Evolutionary conservation across 2,888 invertebrate species (phyloP).

Genomic region (Frankliniella fusca): DNA sequence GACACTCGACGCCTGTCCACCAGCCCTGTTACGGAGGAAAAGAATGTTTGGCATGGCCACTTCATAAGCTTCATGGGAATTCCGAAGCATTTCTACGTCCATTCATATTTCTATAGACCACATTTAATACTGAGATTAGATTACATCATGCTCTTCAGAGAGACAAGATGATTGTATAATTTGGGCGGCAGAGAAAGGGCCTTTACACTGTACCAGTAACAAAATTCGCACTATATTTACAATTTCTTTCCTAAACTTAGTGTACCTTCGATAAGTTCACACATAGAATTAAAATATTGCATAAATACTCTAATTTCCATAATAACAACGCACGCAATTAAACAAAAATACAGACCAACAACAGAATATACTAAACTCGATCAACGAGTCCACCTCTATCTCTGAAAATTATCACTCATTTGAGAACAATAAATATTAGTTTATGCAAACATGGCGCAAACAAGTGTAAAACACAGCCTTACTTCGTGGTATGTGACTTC

Average conservation of each 20-base stretch:
- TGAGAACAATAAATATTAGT: not conserved
- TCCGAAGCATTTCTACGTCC: not conserved
- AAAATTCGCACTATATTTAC: conserved; percentile 27
- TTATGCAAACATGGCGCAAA: conserved; percentile 16
- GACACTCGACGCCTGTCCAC: no score
- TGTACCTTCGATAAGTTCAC: not conserved
- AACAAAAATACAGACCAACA: conserved; percentile 24
- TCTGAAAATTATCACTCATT: not conserved
- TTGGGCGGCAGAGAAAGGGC: conserved; percentile 23
- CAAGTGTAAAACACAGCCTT: conserved; percentile 22
- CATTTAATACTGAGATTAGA: conserved; percentile 24
- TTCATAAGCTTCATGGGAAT: not conserved
- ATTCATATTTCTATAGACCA: conserved; percentile 3
- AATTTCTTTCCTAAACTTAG: conserved; percentile 21
- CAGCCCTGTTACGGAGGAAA: no score
- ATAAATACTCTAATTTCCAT: conserved; percentile 28
- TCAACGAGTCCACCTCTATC: conserved; percentile 8
- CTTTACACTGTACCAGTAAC: conserved; percentile 22
- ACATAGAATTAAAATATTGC: conserved; percentile 24
- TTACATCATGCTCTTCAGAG: not conserved
- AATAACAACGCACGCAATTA: conserved; percentile 19
- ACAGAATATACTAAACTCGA: not conserved
- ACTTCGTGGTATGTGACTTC: not conserved
- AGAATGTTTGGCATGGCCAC: no score
- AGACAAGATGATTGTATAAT: not conserved